Evolutionary conservation across 2,113 vertebrate species (phyloP).

Genomic region (Chaetodon auriga): DNA sequence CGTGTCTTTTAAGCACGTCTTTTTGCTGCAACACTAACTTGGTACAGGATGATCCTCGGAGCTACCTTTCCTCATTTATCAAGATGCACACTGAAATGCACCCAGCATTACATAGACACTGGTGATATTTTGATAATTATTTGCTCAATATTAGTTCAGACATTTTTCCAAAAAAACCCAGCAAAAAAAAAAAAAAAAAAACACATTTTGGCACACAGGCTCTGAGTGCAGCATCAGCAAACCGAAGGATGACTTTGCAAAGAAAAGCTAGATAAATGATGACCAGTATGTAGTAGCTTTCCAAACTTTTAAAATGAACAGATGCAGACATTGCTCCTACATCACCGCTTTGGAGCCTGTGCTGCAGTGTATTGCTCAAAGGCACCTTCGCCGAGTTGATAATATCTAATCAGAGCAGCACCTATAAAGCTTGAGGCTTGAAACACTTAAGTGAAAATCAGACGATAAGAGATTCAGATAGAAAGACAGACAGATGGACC

Average conservation of each 20-base stretch:
- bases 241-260: not conserved
- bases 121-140: not conserved
- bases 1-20: not conserved
- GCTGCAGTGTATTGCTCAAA: slow-evolving; percentile 60
- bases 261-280: not conserved
- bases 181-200: not conserved
- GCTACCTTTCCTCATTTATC: not conserved
- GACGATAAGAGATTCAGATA: slow-evolving; percentile 44
- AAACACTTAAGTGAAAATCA: slow-evolving; percentile 66
- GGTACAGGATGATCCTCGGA: not conserved
- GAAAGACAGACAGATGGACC: slow-evolving; percentile 2
- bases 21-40: not conserved
- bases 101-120: not conserved
- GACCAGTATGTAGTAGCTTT: not conserved
- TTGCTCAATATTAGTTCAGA: not conserved
- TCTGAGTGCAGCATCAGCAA: not conserved
- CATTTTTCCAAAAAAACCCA: not conserved
- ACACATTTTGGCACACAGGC: not conserved
- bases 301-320: slow-evolving; percentile 8
- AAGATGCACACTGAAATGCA: no score
- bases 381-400: slow-evolving; percentile 67
- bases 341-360: slow-evolving; percentile 20
- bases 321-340: slow-evolving; percentile 5
- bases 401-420: slow-evolving; percentile 65
- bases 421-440: slow-evolving; percentile 47